Percentiles rank a stretch among this genome's conserved stretches.
phyloP scores from a whole-genome alignment of 2,797 vertebrate species.

The Pantherophis alleghaniensis region DNA sequence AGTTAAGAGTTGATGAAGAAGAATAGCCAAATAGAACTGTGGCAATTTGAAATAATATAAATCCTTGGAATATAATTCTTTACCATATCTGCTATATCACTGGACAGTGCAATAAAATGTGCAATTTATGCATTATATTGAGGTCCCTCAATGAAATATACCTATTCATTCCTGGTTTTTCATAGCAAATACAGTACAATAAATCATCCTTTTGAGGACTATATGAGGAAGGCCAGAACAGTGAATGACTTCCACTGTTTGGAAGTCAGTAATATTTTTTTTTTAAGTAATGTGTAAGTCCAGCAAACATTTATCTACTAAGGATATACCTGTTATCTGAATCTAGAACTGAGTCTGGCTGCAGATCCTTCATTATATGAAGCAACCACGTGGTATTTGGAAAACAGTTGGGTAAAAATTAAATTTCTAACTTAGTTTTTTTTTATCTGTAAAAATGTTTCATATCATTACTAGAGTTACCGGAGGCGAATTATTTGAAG shows the following conservation, averaged over 20 bases:
- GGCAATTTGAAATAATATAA: not conserved
- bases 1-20: not conserved
- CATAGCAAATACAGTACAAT: not conserved
- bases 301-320: not conserved
- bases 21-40: not conserved
- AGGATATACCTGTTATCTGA: not conserved
- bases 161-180: not conserved
- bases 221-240: not conserved
- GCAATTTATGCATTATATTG: not conserved
- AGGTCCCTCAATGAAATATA: not conserved
- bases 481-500: constrained; percentile 96
- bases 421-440: not conserved
- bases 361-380: not conserved
- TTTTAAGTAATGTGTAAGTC: not conserved
- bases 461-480: constrained; percentile 83
- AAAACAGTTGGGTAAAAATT: not conserved
- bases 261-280: not conserved
- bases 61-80: not conserved
- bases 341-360: not conserved
- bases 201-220: not conserved
- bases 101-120: not conserved
- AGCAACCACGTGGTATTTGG: not conserved
- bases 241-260: not conserved
- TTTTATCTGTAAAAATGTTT: not conserved
- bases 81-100: not conserved